Conservation (phyloP, 2,797 vertebrate species). For the Peromyscus aztecus region DNA sequence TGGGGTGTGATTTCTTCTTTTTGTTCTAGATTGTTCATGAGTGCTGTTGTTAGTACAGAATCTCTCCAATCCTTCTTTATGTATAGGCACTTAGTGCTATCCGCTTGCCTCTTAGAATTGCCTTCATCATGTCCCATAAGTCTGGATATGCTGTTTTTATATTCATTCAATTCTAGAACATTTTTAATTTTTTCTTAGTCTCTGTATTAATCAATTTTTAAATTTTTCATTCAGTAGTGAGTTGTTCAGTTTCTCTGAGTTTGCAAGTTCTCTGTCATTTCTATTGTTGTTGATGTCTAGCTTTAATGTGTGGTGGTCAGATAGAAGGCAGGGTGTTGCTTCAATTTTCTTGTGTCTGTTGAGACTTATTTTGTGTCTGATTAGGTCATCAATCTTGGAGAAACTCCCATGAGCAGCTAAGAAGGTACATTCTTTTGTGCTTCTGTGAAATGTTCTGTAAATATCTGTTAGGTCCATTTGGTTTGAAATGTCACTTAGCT, state of each 20-base stretch:
- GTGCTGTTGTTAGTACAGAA: neutral
- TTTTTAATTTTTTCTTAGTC: neutral
- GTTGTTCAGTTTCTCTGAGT: neutral
- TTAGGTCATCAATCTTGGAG: neutral
- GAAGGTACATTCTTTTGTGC: neutral
- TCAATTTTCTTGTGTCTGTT: neutral
- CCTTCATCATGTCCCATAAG: neutral
- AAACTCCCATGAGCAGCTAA: neutral
- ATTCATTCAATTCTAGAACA: neutral
- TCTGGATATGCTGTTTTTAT: neutral
- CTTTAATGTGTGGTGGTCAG: neutral
- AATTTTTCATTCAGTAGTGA: neutral
- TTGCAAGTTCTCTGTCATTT: neutral
- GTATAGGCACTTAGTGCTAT: neutral
- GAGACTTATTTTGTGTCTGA: neutral
- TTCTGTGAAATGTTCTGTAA: neutral
- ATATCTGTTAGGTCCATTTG: neutral
- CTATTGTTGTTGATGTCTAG: neutral
- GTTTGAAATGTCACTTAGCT: neutral
- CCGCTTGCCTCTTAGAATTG: neutral
- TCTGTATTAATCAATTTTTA: neutral
- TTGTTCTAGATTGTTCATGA: neutral
- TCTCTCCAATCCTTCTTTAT: neutral
- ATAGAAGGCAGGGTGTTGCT: neutral
- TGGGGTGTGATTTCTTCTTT: neutral